Percentiles rank a stretch among this genome's conserved stretches.
Conservation (phyloP, 1,140 invertebrate species). For the Epicauta chinensis region DNA sequence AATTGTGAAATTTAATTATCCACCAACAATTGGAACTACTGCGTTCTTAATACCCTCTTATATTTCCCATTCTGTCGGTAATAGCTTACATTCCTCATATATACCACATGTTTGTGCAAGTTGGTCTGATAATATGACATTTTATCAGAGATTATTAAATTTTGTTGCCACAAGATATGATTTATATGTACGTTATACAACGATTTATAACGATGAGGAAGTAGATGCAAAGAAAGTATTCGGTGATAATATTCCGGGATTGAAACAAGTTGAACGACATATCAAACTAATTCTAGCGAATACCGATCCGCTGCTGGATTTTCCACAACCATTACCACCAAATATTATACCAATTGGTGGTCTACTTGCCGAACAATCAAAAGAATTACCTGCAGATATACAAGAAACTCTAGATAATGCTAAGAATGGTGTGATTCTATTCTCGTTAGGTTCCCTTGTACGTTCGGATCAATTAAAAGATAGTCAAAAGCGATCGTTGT, state of each 20-base stretch:
- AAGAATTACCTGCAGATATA: constrained; percentile 27
- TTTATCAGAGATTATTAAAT: constrained; percentile 6
- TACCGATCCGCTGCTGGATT: constrained; percentile 40
- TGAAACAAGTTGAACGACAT: constrained; percentile 1
- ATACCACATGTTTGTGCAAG: constrained; percentile 1
- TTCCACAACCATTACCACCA: constrained; percentile 31
- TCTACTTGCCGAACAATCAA: constrained; percentile 42
- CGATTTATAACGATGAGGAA: not conserved
- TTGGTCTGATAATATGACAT: constrained; percentile 7
- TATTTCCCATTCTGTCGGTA: constrained; percentile 6
- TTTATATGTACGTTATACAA: not conserved
- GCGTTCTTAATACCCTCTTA: constrained; percentile 6
- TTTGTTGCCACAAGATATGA: not conserved
- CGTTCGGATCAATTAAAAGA: constrained; percentile 34
- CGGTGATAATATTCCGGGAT: constrained; percentile 6
- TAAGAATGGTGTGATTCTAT: constrained; percentile 17
- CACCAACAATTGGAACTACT: constrained; percentile 1
- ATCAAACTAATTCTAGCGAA: not conserved
- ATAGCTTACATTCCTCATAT: not conserved
- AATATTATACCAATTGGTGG: constrained; percentile 54
- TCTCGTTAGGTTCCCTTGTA: constrained; percentile 38
- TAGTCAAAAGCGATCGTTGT: constrained; percentile 34
- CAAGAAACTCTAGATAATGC: constrained; percentile 42
- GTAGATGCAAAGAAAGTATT: not conserved
- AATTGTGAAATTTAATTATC: constrained; percentile 9